Conservation (phyloP, 2,113 vertebrate genomes). For the Nesogale talazaci region DNA sequence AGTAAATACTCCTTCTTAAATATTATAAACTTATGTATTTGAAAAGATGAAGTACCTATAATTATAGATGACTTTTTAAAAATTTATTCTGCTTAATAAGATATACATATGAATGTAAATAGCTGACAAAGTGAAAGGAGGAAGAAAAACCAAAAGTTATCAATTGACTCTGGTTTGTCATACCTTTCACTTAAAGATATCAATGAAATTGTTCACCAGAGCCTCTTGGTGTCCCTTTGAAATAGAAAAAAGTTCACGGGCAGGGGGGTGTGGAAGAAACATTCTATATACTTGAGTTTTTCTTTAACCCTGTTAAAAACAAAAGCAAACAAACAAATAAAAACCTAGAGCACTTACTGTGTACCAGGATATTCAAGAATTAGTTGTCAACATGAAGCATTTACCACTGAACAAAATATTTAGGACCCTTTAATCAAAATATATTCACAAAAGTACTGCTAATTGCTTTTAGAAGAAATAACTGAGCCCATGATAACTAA, state of each 20-base stretch:
- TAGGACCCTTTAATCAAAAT: constrained; percentile 34
- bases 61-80: neutral
- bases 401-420: constrained; percentile 62
- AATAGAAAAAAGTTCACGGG: constrained; percentile 57
- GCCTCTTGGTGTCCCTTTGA: neutral
- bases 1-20: neutral
- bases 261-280: too few relatives aligned
- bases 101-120: neutral
- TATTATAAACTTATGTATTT: constrained; percentile 38
- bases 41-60: constrained; percentile 20
- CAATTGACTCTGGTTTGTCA: neutral
- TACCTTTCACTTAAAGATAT: constrained; percentile 7
- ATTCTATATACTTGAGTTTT: neutral
- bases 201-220: constrained; percentile 37
- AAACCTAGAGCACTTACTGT: neutral
- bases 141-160: neutral
- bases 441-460: constrained; percentile 43
- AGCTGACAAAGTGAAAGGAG: neutral
- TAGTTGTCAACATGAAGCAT: constrained; percentile 51
- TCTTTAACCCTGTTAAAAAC: neutral
- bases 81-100: constrained; percentile 1
- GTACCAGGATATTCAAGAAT: neutral
- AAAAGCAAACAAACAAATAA: neutral
- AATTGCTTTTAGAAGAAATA: constrained; percentile 65
- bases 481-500: constrained; percentile 64